Evolutionary conservation across 37 sponge, comb jelly and placozoan species (phyloP), one percentile per base, ranked within the genome.

Genomic region (Ianthella basta): DNA sequence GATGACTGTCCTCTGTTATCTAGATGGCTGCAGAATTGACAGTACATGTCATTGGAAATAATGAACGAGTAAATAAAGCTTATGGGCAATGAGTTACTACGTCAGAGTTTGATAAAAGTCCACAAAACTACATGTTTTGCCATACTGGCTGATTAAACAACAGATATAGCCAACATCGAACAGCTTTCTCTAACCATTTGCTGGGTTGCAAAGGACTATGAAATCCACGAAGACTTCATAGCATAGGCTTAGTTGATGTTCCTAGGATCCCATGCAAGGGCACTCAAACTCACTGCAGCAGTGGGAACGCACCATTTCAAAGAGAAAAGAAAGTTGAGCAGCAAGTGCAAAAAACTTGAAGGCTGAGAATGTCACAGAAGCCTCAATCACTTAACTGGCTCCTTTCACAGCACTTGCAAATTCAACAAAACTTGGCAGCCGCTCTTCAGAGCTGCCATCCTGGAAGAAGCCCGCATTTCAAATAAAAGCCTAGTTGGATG

Each of bases 151-250:
- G 59, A 56, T 18, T 15, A 56, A 56, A 56, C 59, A 56, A 18
- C 59, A 56, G 59, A 56, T 56, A 56, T 56, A 56, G 59, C 59
- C 18, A 56, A 56, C 59, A 15, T 56, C 18, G 59, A 56, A 56
- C 59, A 56, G 18, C 59, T 56, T 56, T 56, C 59, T 19, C 59
- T 56, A 56, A 19, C 59, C 59, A 56, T 56, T 56, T 18, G 59
- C 59, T 56, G 59, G 59, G 59, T 56, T 56, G 18, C 59, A 56
- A 56, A 56, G 18, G 59, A 56, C 18, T 56, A 56, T 56, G 59
- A 56, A 56, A 56, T 56, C 59, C 59, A 56, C 59, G 59, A 56
- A 56, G 59, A 56, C 18, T 56, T 56, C n/a, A n/a, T n/a, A n/a
- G n/a, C 18, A 56, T 56, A 56, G 59, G 59, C 18, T 56, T 56